Base-by-base conservation (phyloP, 2,888 invertebrate species). In the Cartodere bifasciata region DNA sequence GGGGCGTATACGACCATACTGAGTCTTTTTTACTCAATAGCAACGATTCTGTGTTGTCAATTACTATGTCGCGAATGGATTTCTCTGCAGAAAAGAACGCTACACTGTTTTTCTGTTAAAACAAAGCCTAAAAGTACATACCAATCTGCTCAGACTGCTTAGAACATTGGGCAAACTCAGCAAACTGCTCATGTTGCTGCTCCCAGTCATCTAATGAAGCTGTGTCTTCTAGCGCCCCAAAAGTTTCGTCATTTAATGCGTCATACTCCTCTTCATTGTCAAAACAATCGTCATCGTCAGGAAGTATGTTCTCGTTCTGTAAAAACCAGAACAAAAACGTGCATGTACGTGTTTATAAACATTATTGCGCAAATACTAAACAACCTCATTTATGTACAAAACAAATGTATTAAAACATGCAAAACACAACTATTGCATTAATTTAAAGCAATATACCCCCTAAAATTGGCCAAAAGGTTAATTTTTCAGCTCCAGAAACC, bases 241-340 rank as follows among this genome's bases (percentile, higher is more conserved):
- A 91, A 0, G 91, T 91, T 61, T 90, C 90, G 60, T 90, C 84
- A 48, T 91, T 91, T 40, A 88, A 70, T 1, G 87, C 87, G 64
- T 91, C 88, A 59, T 87, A 88, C 50, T 86, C 86, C 40, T 85
- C 86, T 3, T 75, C 73, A 34, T 67, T 67, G 39, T 66, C 72
- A 14, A 66, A 64, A 29, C 53, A 53, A 38, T 73, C 75, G 23
- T 67, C 62, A 25, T 70, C 73, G 48, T 75, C 75, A 33, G 51
- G 46, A 28, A 50, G 35, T 30, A 48, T 39, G 39, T 47, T 41
- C 36, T 55, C 55, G 10, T 9, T 11, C 5, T 15, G 5, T 4
- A 13, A 25, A 14, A 26, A 4, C 17, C 16, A 11, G 2, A 20
- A 14, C 7, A 27, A 14, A 10, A 6, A 27, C 13, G 5, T 14